Evolutionary conservation across 2,797 vertebrate genomes (phyloP).

Genomic region (Crossoptilon crossoptilon): DNA sequence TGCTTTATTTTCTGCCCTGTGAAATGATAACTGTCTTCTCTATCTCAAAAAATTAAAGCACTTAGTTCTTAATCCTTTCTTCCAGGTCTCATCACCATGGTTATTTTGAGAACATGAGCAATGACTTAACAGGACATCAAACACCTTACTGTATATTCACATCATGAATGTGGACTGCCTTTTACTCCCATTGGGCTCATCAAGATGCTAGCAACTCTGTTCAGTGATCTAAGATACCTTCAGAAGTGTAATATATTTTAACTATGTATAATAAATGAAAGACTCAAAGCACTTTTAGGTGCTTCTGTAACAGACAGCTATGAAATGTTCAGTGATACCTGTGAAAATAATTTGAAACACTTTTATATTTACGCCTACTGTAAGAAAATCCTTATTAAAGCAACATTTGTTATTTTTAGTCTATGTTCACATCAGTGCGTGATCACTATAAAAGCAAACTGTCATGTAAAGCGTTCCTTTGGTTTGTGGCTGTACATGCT

Average conservation of each 20-base stretch:
- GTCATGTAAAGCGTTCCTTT: slow-evolving; percentile 31
- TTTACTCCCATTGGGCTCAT: slow-evolving; percentile 76
- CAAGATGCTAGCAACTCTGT: slow-evolving; percentile 73
- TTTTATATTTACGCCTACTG: slow-evolving; percentile 77
- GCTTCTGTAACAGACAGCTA: slow-evolving; percentile 77
- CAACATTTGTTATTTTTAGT: slow-evolving; percentile 76
- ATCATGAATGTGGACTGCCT: slow-evolving; percentile 82
- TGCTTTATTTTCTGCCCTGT: background rate
- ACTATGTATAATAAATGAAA: slow-evolving; percentile 80
- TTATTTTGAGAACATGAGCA: slow-evolving; percentile 95
- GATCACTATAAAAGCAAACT: slow-evolving; percentile 69
- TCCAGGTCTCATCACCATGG: slow-evolving; percentile 99
- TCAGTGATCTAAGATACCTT: slow-evolving; percentile 77
- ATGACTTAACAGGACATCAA: slow-evolving; percentile 69
- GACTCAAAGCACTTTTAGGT: slow-evolving; percentile 67
- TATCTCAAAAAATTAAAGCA: background rate
- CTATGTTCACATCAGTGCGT: slow-evolving; percentile 72
- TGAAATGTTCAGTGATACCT: slow-evolving; percentile 76
- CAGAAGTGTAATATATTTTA: slow-evolving; percentile 83
- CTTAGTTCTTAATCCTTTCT: slow-evolving; percentile 64
- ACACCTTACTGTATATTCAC: slow-evolving; percentile 78
- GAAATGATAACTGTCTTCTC: background rate
- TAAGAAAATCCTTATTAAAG: slow-evolving; percentile 78
- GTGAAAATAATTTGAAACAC: slow-evolving; percentile 76
- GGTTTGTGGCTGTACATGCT: slow-evolving; percentile 48